Evolutionary conservation across 2,797 vertebrate genomes (phyloP).

Genomic region (Sternotherus odoratus): DNA sequence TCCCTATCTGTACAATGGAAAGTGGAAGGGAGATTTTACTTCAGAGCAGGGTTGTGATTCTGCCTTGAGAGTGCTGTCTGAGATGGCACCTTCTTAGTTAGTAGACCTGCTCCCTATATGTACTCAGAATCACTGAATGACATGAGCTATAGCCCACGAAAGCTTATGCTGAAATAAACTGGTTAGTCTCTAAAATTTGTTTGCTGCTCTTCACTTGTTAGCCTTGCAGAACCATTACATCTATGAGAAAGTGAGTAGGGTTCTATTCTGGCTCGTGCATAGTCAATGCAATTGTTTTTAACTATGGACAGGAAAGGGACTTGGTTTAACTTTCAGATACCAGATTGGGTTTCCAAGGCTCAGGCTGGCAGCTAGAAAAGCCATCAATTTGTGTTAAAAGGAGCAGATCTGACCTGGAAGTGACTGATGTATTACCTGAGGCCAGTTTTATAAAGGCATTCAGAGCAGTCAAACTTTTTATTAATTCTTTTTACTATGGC

Average conservation of each 20-base stretch:
- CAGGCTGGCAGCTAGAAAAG: background rate
- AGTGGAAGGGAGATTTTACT: background rate
- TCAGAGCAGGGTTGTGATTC: fast-evolving
- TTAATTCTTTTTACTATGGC: background rate
- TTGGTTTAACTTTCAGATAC: background rate
- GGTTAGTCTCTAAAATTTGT: background rate
- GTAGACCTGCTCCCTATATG: background rate
- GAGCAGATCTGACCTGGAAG: background rate
- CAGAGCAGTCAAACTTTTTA: background rate
- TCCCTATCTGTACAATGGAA: background rate
- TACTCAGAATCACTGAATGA: background rate
- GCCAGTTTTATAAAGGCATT: background rate
- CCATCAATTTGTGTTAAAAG: background rate
- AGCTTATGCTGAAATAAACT: too few species aligned
- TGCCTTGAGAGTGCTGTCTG: background rate
- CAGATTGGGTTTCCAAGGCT: background rate
- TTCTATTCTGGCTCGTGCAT: background rate
- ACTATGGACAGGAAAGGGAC: background rate
- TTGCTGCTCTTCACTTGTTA: fast-evolving
- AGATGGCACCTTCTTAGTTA: background rate
- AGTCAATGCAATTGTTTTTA: background rate
- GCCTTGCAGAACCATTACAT: background rate
- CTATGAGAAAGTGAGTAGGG: background rate
- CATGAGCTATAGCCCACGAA: too few species aligned
- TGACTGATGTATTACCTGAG: background rate